Evolutionary conservation across 2,888 invertebrate genomes (phyloP), one percentile per base, ranked within the genome.

Genomic region (Tachina grossa): DNA sequence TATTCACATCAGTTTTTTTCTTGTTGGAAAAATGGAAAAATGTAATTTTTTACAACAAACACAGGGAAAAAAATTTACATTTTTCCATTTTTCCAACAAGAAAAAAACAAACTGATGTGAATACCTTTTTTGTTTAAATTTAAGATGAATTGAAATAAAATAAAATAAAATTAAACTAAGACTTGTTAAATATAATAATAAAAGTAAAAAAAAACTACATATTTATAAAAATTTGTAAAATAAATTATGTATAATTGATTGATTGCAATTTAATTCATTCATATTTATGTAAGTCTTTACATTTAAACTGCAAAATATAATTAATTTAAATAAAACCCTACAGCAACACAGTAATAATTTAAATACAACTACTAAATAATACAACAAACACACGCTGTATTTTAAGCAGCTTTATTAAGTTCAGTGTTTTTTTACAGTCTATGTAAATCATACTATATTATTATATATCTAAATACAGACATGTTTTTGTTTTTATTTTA

Each of bases 221-320:
- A 63, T 65, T 45, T 55, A 19, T 75, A 39, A 61, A 57, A 31
- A 31, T 31, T 6, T 76, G 65, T 63, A 76, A 51, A 82, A 69
- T 68, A 69, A 75, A 51, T 59, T 71, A 51, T n/a, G n/a, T n/a
- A n/a, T 69, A 19, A 80, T n/a, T 65, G 68, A 80, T 76, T 68
- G 19, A 83, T 49, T 75, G 79, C 69, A 69, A 80, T 80, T 84
- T n/a, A 79, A 80, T 84, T 84, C 55, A 75, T 75, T 63, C 53
- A 71, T 80, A 80, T 69, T 75, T 79, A 74, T 68, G 68, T 80
- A 80, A 79, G 69, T 69, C 79, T 41, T 79, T 76, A 83, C 72
- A 72, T 53, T 77, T 72, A 72, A 69, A 45, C 45, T 22, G 69
- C 13, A 79, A 55, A 61, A 49, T 43, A 53, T 66, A 66, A 57